Percentiles rank a stretch among this genome's conserved stretches.
Conservation (phyloP, 1,140 invertebrate species). For the Amyelois transitella region DNA sequence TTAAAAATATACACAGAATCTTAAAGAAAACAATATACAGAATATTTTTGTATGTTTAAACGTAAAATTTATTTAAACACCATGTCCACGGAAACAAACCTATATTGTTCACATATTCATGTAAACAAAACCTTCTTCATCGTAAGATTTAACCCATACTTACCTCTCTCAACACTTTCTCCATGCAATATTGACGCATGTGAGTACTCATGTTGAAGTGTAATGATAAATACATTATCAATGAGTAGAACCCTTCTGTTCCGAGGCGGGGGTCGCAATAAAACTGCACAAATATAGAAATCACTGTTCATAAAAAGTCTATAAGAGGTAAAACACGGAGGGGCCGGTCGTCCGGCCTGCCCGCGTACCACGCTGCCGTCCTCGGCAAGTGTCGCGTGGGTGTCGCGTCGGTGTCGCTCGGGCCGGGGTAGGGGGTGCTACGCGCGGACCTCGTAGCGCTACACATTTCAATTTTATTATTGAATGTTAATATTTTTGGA, state of each 20-base stretch:
- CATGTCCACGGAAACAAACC: no score
- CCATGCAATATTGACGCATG: not conserved
- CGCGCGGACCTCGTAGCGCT: not conserved
- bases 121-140: not conserved
- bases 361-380: slow-evolving; percentile 17
- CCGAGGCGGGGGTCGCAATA: slow-evolving; percentile 13
- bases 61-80: no score
- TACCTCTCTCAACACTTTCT: not conserved
- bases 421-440: not conserved
- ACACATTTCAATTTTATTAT: not conserved
- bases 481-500: no score
- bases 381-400: not conserved
- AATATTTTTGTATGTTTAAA: no score
- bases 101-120: no score
- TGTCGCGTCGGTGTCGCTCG: not conserved
- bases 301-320: slow-evolving; percentile 23
- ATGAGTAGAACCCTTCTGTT: slow-evolving; percentile 5
- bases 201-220: not conserved
- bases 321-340: slow-evolving; percentile 18
- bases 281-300: slow-evolving; percentile 32
- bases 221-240: not conserved
- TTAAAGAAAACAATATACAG: no score
- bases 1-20: no score
- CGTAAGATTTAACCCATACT: not conserved
- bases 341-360: slow-evolving; percentile 11